Conservation (phyloP, 2,797 vertebrate genomes). For the Pteronotus mesoamericanus region DNA sequence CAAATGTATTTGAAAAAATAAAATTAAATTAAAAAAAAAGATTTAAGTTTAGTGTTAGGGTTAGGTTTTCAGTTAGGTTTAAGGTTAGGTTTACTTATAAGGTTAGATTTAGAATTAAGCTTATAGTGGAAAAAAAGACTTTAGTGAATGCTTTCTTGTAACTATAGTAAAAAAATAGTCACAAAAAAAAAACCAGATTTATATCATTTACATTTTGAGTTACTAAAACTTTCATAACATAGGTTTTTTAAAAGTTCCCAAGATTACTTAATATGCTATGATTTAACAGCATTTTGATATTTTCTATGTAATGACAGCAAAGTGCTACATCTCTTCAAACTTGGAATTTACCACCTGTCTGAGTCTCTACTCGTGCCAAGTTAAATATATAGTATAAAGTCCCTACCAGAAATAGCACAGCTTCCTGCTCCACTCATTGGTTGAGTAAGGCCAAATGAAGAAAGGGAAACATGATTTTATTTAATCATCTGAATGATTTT, state of each 20-base stretch:
- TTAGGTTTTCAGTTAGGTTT: not conserved
- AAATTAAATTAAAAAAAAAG: no score
- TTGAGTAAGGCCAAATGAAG: conserved; percentile 34
- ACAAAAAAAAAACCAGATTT: conserved; percentile 40
- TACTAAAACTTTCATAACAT: conserved; percentile 67
- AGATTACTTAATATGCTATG: conserved; percentile 43
- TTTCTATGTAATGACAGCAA: conserved; percentile 59
- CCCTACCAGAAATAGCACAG: not conserved
- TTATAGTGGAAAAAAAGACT: not conserved
- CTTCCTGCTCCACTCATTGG: conserved; percentile 33
- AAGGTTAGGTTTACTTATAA: not conserved
- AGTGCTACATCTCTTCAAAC: conserved; percentile 63
- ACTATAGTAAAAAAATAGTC: conserved; percentile 48
- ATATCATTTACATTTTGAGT: conserved; percentile 67
- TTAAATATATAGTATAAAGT: conserved; percentile 50
- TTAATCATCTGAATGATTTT: conserved; percentile 50
- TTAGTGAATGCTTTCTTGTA: conserved; percentile 28
- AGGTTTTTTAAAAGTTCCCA: not conserved
- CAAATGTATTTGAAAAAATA: no score
- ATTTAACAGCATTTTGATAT: conserved; percentile 68
- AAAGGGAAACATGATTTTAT: conserved; percentile 37
- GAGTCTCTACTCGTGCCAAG: conserved; percentile 61
- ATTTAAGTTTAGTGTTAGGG: not conserved
- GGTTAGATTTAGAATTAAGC: not conserved
- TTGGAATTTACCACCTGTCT: conserved; percentile 61